Conservation (phyloP, 2,113 vertebrate genomes). For the Calonectris borealis region DNA sequence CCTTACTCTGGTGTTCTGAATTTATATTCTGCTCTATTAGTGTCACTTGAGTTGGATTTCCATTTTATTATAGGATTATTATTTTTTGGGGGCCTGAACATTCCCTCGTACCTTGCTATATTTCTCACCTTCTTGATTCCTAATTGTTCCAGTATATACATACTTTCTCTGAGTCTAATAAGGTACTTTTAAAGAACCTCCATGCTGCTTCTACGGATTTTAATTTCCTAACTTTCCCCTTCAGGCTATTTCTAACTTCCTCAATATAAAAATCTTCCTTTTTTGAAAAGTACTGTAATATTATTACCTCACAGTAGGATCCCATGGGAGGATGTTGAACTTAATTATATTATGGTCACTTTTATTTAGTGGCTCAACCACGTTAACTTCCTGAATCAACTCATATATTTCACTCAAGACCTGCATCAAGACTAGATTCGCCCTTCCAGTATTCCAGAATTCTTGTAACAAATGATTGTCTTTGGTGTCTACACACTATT, state of each 20-base stretch:
- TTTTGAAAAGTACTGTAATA: slow-evolving; percentile 71
- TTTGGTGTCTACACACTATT: slow-evolving; percentile 53
- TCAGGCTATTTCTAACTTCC: slow-evolving; percentile 69
- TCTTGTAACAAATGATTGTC: slow-evolving; percentile 56
- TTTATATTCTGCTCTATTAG: slow-evolving; percentile 39
- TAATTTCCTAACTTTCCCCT: slow-evolving; percentile 71
- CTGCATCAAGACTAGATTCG: slow-evolving; percentile 45
- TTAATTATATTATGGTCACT: slow-evolving; percentile 75
- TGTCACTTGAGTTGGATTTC: slow-evolving; percentile 42
- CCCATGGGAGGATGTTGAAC: slow-evolving; percentile 68
- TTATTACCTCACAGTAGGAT: slow-evolving; percentile 67
- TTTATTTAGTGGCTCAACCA: slow-evolving; percentile 73
- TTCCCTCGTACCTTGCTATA: not conserved
- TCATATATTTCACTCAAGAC: slow-evolving; percentile 39
- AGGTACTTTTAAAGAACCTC: slow-evolving; percentile 39
- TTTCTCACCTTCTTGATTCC: slow-evolving; percentile 67
- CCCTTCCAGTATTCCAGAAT: slow-evolving; percentile 42
- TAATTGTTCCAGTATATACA: slow-evolving; percentile 45
- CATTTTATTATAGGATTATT: slow-evolving; percentile 54
- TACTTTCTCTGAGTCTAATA: slow-evolving; percentile 28
- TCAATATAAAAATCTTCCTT: slow-evolving; percentile 70
- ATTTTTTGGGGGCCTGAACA: slow-evolving; percentile 27
- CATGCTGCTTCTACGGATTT: slow-evolving; percentile 54
- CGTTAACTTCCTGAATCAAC: slow-evolving; percentile 69
- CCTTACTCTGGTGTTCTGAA: slow-evolving; percentile 9